Base-by-base conservation (phyloP, 2,888 invertebrate genomes). In the Plutella xylostella region DNA sequence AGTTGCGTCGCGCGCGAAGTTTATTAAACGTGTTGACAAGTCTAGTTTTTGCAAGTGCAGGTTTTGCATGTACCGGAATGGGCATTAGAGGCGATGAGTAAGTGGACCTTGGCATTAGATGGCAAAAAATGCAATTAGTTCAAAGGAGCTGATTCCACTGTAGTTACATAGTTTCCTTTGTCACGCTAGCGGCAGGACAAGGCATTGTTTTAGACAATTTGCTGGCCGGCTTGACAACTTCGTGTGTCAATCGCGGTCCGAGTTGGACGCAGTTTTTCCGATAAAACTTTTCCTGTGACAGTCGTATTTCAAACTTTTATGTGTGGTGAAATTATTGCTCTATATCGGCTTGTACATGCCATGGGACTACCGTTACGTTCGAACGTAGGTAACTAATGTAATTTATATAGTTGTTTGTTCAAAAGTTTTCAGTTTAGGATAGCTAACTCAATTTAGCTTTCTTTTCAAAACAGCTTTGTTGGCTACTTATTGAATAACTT, bases 101-200 rank as follows among this genome's bases (percentile, higher is more conserved):
- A 79, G 77, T 79, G 69, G 62, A 65, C 80, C 79, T 80, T 79
- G 80, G 74, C 70, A 72, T 72, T 75, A 77, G 75, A 63, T 70
- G 73, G 69, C 72, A 63, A 80, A 80, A 82, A 80, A 80, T 65
- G 72, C 68, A 82, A 79, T 82, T 80, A 80, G 65, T 61, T 62
- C 66, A 68, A 69, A 68, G 68, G 63, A 67, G 70, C 68, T 67
- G 67, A 54, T 68, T 61, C 59, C 64, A n/a, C n/a, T n/a, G n/a
- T 65, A 61, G 61, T 57, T 65, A 64, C 65, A 68, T 71, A 72
- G 76, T 70, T 71, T 70, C 71, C 78, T 80, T 79, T 80, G 82
- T 83, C 78, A 78, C 67, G 75, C 61, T 63, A 75, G 60, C 63
- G 62, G 60, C 46, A 61, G 54, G 60, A 65, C 63, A 61, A 66